Percentiles rank a stretch among this genome's conserved stretches.
phyloP scores from a whole-genome alignment of 2,888 invertebrate species.

The Phymatocera aterrima region DNA sequence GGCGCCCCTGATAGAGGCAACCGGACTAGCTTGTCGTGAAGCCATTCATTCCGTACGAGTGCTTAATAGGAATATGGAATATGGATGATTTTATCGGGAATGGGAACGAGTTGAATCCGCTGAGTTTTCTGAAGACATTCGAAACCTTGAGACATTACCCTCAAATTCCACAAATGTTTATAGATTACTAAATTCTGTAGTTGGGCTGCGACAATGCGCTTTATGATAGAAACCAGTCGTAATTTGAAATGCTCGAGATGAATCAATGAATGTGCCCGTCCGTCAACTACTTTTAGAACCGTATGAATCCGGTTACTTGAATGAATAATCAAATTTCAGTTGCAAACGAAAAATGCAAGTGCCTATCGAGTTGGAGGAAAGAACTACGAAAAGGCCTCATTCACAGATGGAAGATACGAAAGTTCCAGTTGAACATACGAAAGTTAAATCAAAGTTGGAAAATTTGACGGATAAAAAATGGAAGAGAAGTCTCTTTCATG shows the following conservation, averaged over 20 bases:
- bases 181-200: no score
- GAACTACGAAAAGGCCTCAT: background rate
- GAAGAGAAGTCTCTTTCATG: slow-evolving; percentile 19
- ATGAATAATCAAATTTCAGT: slow-evolving; percentile 17
- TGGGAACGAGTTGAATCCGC: background rate
- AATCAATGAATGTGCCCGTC: no score
- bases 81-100: background rate
- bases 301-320: no score
- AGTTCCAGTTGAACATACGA: background rate
- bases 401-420: background rate
- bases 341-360: slow-evolving; percentile 7
- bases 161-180: no score
- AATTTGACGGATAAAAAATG: background rate
- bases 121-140: no score
- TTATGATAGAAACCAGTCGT: no score
- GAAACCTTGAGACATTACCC: no score
- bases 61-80: no score
- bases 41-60: background rate
- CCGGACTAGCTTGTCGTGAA: background rate
- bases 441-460: background rate
- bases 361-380: background rate
- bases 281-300: no score
- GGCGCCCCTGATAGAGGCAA: background rate
- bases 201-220: no score
- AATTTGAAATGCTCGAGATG: no score